Base-by-base conservation (phyloP, 2,888 invertebrate genomes). In the Temnothorax unifasciatus region DNA sequence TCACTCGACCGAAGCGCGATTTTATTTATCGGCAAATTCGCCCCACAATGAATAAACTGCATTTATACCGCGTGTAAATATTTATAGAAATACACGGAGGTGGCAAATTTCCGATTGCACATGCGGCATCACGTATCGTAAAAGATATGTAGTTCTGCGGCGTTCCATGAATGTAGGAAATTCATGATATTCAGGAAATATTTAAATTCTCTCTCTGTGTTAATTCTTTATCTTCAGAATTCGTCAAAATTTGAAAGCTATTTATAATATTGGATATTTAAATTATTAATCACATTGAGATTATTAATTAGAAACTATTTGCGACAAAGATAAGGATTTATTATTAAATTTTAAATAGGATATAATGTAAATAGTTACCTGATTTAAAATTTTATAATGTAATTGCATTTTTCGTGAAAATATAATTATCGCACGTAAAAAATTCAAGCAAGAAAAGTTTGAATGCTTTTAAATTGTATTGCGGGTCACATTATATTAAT, bases 1-100 rank as follows among this genome's bases (percentile, higher is more conserved):
- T 59, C 29, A 25, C 18, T 21, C 18, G 59, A 8, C 52, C 25
- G 25, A 34, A 34, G 34, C 44, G 44, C 44, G 29, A 81, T 59
- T 79, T 71, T 71, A 59, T 71, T 71, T 38, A 59, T 81, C 47
- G 44, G 21, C 21, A 59, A 54, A 81, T 73, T 81, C 2, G 8
- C n/a, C 15, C 8, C 18, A 15, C 71, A 71, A 59, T 59, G 21
- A 18, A 21, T 21, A 71, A 59, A 59, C 18, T 38, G 34, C 29
- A 71, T 79, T 59, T 69, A 57, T 68, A 79, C 34, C 44, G 54
- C 44, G 29, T 21, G 34, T 59, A 69, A 79, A 79, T 71, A 71
- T 79, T 71, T 79, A 79, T 21, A 34, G 9, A 59, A 71, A 13
- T 66, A 61, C 13, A 4, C 9, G 3, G 3, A 63, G 29, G 38